Conservation (phyloP, 2,113 vertebrate genomes). For the Macroglossus sobrinus region DNA sequence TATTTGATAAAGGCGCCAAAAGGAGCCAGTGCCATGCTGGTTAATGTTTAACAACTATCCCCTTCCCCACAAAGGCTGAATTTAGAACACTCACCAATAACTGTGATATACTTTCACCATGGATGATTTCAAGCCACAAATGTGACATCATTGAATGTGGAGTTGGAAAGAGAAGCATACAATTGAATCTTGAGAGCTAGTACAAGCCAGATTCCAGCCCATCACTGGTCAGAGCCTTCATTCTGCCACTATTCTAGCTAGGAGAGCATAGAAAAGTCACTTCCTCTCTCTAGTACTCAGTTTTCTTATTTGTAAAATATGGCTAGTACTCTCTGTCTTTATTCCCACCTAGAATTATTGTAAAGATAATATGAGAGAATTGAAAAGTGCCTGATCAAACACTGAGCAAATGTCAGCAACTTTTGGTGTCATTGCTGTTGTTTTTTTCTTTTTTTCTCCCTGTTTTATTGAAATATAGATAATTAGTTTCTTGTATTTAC, state of each 20-base stretch:
- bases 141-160: neutral
- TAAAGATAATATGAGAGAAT: neutral
- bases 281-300: neutral
- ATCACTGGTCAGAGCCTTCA: neutral
- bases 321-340: neutral
- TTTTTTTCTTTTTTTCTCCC: too few relatives aligned
- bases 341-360: neutral
- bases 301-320: neutral
- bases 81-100: neutral
- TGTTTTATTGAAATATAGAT: too few relatives aligned
- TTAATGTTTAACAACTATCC: neutral
- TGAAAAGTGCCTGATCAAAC: neutral
- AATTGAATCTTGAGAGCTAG: neutral
- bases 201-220: neutral
- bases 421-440: neutral
- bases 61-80: neutral
- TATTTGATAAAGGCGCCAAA: neutral
- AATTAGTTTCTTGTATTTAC: too few relatives aligned
- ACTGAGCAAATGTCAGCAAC: neutral
- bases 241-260: neutral
- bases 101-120: neutral
- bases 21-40: neutral
- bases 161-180: neutral
- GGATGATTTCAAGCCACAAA: neutral
- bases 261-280: neutral